Base-by-base conservation (phyloP, 2,888 invertebrate species). In the Netelia melanura region DNA sequence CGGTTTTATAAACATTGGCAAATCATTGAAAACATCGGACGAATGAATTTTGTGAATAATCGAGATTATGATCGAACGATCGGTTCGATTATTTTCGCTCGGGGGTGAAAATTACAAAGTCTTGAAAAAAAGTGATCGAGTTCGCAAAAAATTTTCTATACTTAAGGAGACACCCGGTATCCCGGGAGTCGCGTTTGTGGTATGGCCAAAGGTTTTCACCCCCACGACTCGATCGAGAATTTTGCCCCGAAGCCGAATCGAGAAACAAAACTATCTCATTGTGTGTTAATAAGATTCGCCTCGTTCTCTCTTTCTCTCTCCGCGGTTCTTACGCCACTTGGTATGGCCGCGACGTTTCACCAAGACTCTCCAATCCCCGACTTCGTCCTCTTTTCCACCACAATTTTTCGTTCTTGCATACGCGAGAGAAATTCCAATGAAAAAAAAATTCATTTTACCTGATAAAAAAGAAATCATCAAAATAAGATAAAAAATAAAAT, bases 201-300 rank as follows among this genome's bases (percentile, higher is more conserved):
- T 86, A 90, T 89, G 83, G 72, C 70, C 61, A 74, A 79, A 79
- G 70, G 62, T 84, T 84, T 74, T 9, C 75, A 79, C 68, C 72
- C 74, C 68, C 62, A 54, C 38, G 74, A 71, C 76, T 56, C 84
- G 79, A 85, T 82, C 82, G 67, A 77, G 81, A 81, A 70, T 74
- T 78, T 74, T 70, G 52, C 43, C 58, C 17, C n/a, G 74, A 81
- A 72, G 78, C 43, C 70, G 54, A 58, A n/a, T 62, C 64, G 68
- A 81, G 74, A 65, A 54, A 92, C 92, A 93, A 93, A 93, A 94
- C 93, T 94, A 93, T 94, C 93, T 94, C 93, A 94, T 94, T 94
- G 93, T 94, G 93, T 94, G 94, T 93, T 94, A 94, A 94, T 94
- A 93, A 91, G 90, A 90, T 90, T 91, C 88, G 87, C 89, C 90